Base-by-base conservation (phyloP, 2,113 vertebrate species). In the Ceyx melanurus region DNA sequence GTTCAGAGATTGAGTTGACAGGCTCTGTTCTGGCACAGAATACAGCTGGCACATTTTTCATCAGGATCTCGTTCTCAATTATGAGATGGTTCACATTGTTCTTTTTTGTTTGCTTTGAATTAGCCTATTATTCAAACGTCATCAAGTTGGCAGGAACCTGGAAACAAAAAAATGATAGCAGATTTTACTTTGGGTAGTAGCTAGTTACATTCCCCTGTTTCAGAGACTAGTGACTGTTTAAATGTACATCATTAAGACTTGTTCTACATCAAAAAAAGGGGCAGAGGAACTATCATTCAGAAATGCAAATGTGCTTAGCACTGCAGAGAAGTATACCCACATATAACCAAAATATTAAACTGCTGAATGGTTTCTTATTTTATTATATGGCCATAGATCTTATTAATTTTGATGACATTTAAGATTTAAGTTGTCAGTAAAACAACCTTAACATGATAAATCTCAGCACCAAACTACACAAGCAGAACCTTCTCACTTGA, bases 141-240 rank as follows among this genome's bases (percentile, higher is more conserved):
- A 99, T 99, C 97, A 99, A 98, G 97, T 99, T 99, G 94, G 99
- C 98, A 97, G 99, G 99, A 95, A 99, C 99, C 99, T 99, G 86
- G 65, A 92, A 93, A 89, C 33, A 88, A 72, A 95, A 95, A 94
- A 91, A 42, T 11, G 20, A 90, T 1, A 82, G 12, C 23, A 78
- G 77, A 89, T 53, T 45, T 68, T 88, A 77, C 51, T 89, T 54
- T 73, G 46, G 6, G 70, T 50, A 68, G 42, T 7, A 88, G 28
- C 64, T 31, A 33, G 53, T 43, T 60, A 46, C 8, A 58, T 31
- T 74, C 25, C 42, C 18, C 29, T 43, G 6, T 62, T 68, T 82
- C 57, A 68, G 53, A 73, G 31, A 78, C 19, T 16, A 68, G 20
- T 20, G 42, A 72, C 19, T 72, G 14, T 4, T 83, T 40, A 68